Evolutionary conservation across 2,888 invertebrate genomes (phyloP).

Genomic region (Ornithoptera priamus): DNA sequence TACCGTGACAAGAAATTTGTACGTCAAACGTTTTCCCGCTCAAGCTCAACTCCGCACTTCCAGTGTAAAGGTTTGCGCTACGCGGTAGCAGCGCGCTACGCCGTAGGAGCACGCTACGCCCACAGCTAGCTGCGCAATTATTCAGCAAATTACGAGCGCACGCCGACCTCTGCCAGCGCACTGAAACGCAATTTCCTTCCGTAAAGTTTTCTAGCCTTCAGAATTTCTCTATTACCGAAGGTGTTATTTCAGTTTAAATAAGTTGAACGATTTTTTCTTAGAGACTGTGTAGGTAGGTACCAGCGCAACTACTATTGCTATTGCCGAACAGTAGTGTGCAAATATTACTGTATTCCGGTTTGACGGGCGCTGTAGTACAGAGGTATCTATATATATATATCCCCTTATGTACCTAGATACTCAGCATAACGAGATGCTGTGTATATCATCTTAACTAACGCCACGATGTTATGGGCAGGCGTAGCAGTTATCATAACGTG

Average conservation of each 20-base stretch:
- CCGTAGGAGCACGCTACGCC: background rate
- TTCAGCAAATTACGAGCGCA: slow-evolving; percentile 60
- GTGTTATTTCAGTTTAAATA: background rate
- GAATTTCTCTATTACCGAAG: slow-evolving; percentile 28
- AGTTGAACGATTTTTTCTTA: no score
- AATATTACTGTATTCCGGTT: no score
- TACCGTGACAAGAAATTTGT: slow-evolving; percentile 12
- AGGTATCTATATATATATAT: no score
- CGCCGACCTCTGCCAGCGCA: slow-evolving; percentile 46
- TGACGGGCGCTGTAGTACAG: no score
- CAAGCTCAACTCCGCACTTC: slow-evolving; percentile 5
- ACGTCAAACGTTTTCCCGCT: slow-evolving; percentile 10
- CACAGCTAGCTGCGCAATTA: slow-evolving; percentile 46
- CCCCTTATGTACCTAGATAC: no score
- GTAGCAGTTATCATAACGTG: no score
- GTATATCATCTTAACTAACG: no score
- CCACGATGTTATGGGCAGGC: no score
- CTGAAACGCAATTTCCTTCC: slow-evolving; percentile 56
- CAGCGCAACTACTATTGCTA: no score
- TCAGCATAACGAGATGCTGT: no score
- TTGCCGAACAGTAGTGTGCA: no score
- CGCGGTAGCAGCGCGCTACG: background rate
- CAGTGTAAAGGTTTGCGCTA: background rate
- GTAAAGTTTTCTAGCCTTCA: slow-evolving; percentile 58
- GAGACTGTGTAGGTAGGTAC: no score